These are phyloP conservation scores for Mycogona germanica DNA, from an alignment of 2,888 invertebrate species.

Conservation along the genomic window DNA sequence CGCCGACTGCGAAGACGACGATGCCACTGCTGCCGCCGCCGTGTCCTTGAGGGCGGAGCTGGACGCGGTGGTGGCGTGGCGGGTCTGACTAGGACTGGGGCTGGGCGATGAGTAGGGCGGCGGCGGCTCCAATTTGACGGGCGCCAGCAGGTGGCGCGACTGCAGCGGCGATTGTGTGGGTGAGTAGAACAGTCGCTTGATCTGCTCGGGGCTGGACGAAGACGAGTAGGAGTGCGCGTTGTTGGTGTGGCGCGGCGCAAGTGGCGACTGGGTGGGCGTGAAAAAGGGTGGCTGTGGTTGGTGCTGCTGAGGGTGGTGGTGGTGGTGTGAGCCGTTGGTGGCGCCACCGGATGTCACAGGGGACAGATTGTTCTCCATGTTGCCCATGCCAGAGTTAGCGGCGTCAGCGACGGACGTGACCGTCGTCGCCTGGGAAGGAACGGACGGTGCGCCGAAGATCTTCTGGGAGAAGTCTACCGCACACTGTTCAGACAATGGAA, in stretches of 20 bases:
- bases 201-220: conserved; percentile 22
- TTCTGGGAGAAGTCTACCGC: neutral
- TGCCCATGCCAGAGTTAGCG: too few relatives aligned
- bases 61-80: conserved; percentile 12
- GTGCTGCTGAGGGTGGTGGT: neutral
- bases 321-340: neutral
- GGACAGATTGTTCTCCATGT: neutral
- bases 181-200: conserved; percentile 49
- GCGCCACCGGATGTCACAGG: neutral
- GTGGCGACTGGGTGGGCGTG: conserved; percentile 17
- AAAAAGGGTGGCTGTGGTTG: conserved; percentile 14
- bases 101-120: conserved; percentile 20
- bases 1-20: neutral
- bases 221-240: conserved; percentile 21
- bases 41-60: too few relatives aligned
- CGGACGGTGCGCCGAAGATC: neutral
- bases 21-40: too few relatives aligned
- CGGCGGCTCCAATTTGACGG: conserved; percentile 15
- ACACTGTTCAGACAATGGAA: neutral
- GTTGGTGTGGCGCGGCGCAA: conserved; percentile 20
- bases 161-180: conserved; percentile 79
- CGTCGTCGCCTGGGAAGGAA: neutral
- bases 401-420: neutral
- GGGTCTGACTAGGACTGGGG: conserved; percentile 19
- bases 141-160: conserved; percentile 51